Base-by-base conservation (phyloP, 2,797 vertebrate genomes). In the Cirrhinus mrigala region DNA sequence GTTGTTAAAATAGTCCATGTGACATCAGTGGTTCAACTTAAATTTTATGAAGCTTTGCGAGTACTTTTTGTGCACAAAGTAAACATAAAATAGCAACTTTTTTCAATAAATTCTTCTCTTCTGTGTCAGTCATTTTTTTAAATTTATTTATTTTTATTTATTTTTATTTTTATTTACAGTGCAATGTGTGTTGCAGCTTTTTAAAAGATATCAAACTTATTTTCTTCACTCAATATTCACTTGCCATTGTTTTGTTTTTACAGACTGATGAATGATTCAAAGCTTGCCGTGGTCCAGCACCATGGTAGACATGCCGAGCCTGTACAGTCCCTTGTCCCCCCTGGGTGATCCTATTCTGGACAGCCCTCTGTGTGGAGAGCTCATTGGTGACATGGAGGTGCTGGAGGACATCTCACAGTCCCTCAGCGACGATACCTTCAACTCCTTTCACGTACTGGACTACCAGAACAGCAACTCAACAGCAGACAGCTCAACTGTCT, bases 331-430 rank as follows among this genome's bases (percentile, higher is more conserved):
- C 0, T 95, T 97, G 0, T 96, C 96, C 85, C 95, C 96, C 0
- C 89, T 97, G 29, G 96, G 96, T 90, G 95, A 97, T 18, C 95
- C 95, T 18, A 95, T 96, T 68, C 93, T 98, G 88, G 95, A 93
- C 82, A 98, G 96, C 89, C 96, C 97, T 0, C 93, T 99, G 12
- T 97, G 96, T 60, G 96, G 96, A 87, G 97, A 97, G 86, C 95
- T 98, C 84, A 94, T 96, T 1, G 94, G 94, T 85, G 95, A 95
- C 71, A 96, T 99, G 93, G 97, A 96, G 50, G 96, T 94, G 81
- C 94, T 98, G 52, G 94, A 94, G 33, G 96, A 97, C 62, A 94
- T 98, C 79, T 96, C 97, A 5, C 96, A 93, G 40, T 96, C 96
- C 68, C 92, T 98, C 0, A 96, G 91, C 1, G 96, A 96, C n/a